Evolutionary conservation across 2,797 vertebrate species (phyloP), one percentile per base, ranked within the genome.

Genomic region (Vireo griseus): DNA sequence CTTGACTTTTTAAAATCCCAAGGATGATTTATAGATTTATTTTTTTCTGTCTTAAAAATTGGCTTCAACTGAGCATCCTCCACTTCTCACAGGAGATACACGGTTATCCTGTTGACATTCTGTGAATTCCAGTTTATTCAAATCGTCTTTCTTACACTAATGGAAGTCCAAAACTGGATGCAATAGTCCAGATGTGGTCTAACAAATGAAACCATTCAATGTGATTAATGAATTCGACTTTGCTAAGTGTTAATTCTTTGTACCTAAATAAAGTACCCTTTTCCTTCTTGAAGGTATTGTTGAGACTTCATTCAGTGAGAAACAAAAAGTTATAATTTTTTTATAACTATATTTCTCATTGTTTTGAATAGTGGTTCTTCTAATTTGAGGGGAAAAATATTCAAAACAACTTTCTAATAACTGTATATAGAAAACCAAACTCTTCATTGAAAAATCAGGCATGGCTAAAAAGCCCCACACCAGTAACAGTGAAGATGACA

Each of bases 201-300:
- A 65, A 24, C 16, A 74, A 62, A 25, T 40, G 6, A 63, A 86
- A 39, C 9, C 4, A 26, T 22, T 39, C 15, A 57, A 51, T 19
- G 2, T 17, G 5, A 57, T n/a, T 51, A 6, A 21, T 31, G 2
- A 74, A 57, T 42, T 16, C 10, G 74, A 28, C 26, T 63, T 80
- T 3, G 1, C 5, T 65, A 29, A 28, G 11, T 52, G 16, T 26
- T 59, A 66, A 37, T 75, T 50, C 4, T 40, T 61, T 0, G 0
- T 24, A 50, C 35, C 42, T 62, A 40, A 71, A 61, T 33, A 67
- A 67, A 68, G 16, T 26, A 31, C 2, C 3, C 6, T 42, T 55
- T 73, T 47, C 5, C 5, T 66, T 75, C 58, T 84, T 74, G 35
- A n/a, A 62, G 12, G 14, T 39, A 42, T 14, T 66, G 5, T 16